Percentiles rank a stretch among this genome's conserved stretches.
These are phyloP conservation scores for Sialis lutaria DNA, from an alignment of 2,888 invertebrate genomes.

Conservation along the genomic window DNA sequence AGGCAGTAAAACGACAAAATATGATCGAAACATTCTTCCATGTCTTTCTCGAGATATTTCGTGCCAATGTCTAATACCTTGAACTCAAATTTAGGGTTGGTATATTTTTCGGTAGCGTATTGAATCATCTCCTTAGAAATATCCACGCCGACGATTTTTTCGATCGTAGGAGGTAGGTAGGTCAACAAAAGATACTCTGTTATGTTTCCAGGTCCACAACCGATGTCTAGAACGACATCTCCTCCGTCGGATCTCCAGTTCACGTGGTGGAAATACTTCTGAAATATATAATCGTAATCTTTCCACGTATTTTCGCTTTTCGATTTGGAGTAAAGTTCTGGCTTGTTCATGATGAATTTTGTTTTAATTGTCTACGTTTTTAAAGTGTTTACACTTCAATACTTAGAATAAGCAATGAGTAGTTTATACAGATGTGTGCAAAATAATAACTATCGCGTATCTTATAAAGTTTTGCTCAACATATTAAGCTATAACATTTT, in stretches of 20 bases:
- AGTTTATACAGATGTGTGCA: no score
- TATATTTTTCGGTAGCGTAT: conserved; percentile 38
- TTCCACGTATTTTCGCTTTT: conserved; percentile 39
- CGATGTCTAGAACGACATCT: conserved; percentile 47
- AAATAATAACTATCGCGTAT: no score
- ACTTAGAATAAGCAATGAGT: no score
- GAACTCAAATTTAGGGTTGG: conserved; percentile 28
- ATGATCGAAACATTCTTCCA: conserved; percentile 40
- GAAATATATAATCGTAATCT: conserved; percentile 42
- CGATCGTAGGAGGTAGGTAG: conserved; percentile 35
- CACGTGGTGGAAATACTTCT: conserved; percentile 39
- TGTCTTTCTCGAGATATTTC: conserved; percentile 27
- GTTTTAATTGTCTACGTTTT: no score
- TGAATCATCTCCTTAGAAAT: conserved; percentile 53
- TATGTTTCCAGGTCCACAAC: conserved; percentile 58
- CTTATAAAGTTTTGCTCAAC: no score
- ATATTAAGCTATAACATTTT: no score
- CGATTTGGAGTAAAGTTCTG: conserved; percentile 46
- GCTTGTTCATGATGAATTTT: conserved; percentile 30
- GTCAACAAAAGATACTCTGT: conserved; percentile 44
- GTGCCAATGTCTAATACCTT: conserved; percentile 38
- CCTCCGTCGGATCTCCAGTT: conserved; percentile 33
- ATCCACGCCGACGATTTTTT: conserved; percentile 43
- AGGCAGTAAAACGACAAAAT: conserved; percentile 62
- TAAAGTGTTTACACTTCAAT: no score